Evolutionary conservation across 2,113 vertebrate species (phyloP).

Genomic region (Nannospalax galili): DNA sequence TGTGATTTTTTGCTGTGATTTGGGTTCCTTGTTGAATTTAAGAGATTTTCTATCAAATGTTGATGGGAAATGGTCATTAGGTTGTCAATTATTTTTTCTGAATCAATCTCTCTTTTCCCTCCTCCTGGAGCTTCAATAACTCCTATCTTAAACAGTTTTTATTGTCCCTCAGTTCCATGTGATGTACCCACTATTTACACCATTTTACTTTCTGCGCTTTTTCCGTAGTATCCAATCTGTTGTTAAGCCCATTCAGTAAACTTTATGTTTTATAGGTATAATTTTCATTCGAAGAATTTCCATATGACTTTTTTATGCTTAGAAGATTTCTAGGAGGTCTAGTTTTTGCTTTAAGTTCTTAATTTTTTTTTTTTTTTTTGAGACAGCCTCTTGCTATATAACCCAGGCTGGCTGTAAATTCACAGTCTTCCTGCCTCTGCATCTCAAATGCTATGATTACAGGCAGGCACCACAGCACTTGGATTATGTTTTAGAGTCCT

Average conservation of each 20-base stretch:
- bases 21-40: slow-evolving; percentile 25
- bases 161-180: not conserved
- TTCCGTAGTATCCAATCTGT: not conserved
- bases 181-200: not conserved
- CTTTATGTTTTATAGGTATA: slow-evolving; percentile 32
- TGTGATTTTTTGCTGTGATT: not conserved
- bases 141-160: not conserved
- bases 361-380: not conserved
- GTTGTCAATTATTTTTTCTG: not conserved
- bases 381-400: not conserved
- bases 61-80: not conserved
- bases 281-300: slow-evolving; percentile 56
- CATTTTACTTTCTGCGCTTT: not conserved
- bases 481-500: not conserved
- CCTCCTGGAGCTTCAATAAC: not conserved
- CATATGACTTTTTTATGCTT: not conserved
- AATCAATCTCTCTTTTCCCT: not conserved
- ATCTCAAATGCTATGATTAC: not conserved
- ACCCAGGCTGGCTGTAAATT: not conserved
- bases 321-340: not conserved
- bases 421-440: not conserved
- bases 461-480: not conserved
- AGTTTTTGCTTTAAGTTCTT: slow-evolving; percentile 35
- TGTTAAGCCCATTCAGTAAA: not conserved
- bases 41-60: not conserved